A percentile compares a stretch with the other conserved stretches of the same genome.
These are phyloP conservation scores for Sarcophaga caerulescens DNA, from an alignment of 2,888 invertebrate genomes.

Conservation along the genomic window DNA sequence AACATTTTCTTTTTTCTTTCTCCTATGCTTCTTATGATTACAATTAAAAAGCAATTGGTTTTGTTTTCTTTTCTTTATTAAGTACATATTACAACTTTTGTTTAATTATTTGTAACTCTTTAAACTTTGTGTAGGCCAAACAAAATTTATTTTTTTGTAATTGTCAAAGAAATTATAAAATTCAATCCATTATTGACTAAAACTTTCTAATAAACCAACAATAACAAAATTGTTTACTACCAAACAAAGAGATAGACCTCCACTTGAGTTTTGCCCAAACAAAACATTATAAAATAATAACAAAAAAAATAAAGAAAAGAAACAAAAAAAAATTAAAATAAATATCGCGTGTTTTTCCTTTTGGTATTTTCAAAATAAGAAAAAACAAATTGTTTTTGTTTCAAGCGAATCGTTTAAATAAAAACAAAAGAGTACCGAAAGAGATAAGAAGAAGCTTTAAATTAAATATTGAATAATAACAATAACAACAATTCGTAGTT, in stretches of 20 bases:
- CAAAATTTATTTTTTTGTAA: background rate
- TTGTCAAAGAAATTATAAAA: constrained; percentile 15
- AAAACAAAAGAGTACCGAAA: background rate
- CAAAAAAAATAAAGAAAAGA: too few relatives aligned
- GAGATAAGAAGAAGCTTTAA: background rate
- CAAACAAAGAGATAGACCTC: constrained; percentile 13
- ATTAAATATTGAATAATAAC: background rate
- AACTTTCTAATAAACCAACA: constrained; percentile 30
- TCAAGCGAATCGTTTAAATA: too few relatives aligned
- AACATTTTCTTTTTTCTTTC: too few relatives aligned
- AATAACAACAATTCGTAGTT: background rate
- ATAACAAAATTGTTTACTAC: background rate
- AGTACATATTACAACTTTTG: too few relatives aligned
- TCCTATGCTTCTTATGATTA: too few relatives aligned
- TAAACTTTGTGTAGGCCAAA: background rate
- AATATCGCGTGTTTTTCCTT: background rate
- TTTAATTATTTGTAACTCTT: too few relatives aligned
- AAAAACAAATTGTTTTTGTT: too few relatives aligned
- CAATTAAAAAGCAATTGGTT: too few relatives aligned
- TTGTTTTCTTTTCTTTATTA: too few relatives aligned
- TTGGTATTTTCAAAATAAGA: too few relatives aligned
- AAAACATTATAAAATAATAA: too few relatives aligned
- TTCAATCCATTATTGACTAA: background rate
- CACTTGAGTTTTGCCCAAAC: background rate
- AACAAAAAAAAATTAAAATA: too few relatives aligned